Percentiles rank a stretch among this genome's conserved stretches.
Conservation (phyloP, 2,888 invertebrate species). For the Drosophila incognita region DNA sequence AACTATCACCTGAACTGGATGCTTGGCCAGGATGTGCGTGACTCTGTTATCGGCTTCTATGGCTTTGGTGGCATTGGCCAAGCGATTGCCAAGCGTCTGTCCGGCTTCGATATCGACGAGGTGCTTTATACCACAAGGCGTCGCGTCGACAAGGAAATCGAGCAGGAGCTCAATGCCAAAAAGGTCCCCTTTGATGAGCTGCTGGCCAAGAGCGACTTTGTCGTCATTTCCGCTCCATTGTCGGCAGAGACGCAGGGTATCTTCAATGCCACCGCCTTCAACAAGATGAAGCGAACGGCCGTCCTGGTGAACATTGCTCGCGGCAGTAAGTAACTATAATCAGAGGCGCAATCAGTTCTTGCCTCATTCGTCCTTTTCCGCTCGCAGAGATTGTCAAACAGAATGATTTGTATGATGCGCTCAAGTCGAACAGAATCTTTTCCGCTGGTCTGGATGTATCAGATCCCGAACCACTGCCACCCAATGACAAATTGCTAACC, state of each 20-base stretch:
- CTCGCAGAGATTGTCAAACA: constrained; percentile 90
- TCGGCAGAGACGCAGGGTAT: constrained; percentile 88
- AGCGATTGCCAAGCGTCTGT: constrained; percentile 89
- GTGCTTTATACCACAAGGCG: constrained; percentile 91
- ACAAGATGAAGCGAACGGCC: constrained; percentile 90
- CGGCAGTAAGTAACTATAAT: constrained; percentile 85
- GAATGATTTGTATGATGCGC: constrained; percentile 91
- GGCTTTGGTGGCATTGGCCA: constrained; percentile 94
- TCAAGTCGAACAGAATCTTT: constrained; percentile 90
- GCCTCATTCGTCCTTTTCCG: constrained; percentile 27
- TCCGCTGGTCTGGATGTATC: constrained; percentile 97
- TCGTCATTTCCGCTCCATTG: constrained; percentile 89
- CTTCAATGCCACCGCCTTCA: constrained; percentile 89
- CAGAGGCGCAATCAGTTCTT: background rate
- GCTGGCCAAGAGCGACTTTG: constrained; percentile 89
- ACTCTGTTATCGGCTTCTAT: constrained; percentile 92
- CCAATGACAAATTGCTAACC: constrained; percentile 90
- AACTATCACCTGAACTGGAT: constrained; percentile 90
- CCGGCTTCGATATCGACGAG: constrained; percentile 89
- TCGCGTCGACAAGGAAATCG: constrained; percentile 86
- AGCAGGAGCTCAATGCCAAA: constrained; percentile 86
- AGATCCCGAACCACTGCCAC: constrained; percentile 94
- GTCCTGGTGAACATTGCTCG: constrained; percentile 91
- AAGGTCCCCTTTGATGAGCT: constrained; percentile 89
- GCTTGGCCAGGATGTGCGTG: constrained; percentile 91